These are phyloP conservation scores for Cyrtonyx montezumae DNA, from an alignment of 2,113 vertebrate species.

Conservation along the genomic window DNA sequence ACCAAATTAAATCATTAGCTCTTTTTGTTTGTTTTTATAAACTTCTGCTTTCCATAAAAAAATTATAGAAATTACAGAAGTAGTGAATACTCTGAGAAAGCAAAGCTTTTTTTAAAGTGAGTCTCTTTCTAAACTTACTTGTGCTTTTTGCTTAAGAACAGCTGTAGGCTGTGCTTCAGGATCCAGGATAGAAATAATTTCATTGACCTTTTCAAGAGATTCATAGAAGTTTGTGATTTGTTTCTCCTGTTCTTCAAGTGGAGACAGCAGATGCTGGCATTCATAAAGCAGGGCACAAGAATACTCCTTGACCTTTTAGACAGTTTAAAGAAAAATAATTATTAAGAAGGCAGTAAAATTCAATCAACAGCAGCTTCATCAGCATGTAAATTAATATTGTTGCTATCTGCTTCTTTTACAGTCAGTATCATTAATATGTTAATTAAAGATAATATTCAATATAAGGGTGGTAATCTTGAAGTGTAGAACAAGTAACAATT, in stretches of 20 bases:
- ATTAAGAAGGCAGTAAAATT: not conserved
- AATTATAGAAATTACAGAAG: not conserved
- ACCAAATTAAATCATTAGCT: not conserved
- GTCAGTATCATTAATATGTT: not conserved
- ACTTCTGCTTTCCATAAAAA: not conserved
- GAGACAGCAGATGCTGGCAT: slow-evolving; percentile 83
- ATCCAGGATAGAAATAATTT: slow-evolving; percentile 83
- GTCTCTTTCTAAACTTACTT: slow-evolving; percentile 78
- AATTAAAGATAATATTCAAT: not conserved
- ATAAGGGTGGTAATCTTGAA: not conserved
- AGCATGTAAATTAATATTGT: not conserved
- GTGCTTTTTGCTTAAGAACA: slow-evolving; percentile 88
- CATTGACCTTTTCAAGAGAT: slow-evolving; percentile 85
- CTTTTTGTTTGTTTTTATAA: not conserved
- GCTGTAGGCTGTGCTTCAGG: slow-evolving; percentile 80
- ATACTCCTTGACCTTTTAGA: slow-evolving; percentile 86
- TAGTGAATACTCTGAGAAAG: not conserved
- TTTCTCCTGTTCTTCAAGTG: slow-evolving; percentile 91
- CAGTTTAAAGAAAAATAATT: slow-evolving; percentile 21
- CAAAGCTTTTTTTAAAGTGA: not conserved
- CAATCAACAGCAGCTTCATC: not conserved
- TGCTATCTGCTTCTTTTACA: not conserved
- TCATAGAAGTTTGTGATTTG: slow-evolving; percentile 91
- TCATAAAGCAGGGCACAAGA: slow-evolving; percentile 85
- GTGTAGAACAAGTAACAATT: not conserved